Evolutionary conservation across 1,140 invertebrate genomes (phyloP), one percentile per base, ranked within the genome.

Genomic region (Archivesica marissinica): DNA sequence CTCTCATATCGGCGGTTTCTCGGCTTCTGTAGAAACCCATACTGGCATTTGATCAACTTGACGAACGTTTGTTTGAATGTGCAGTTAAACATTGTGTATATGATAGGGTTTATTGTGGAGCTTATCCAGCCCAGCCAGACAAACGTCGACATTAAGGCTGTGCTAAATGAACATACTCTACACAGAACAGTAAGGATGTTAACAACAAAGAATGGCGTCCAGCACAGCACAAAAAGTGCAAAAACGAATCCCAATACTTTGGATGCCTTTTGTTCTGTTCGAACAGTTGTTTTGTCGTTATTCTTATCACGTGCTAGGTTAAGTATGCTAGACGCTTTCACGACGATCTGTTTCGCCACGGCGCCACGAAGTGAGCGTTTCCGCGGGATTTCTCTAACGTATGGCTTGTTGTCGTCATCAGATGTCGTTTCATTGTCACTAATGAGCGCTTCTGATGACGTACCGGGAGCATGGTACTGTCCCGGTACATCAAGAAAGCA

Each of bases 251-350:
- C 89, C 20, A 92, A 80, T n/a, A 92, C 91, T 79, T 91, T 96
- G 2, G 98, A 97, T 66, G 98, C 98, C 94, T 98, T 98, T 93
- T 98, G 97, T 93, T 99, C 98, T 90, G 97, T 98, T 66, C 77
- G 59, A 17, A 89, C 88, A 38, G 72, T 20, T 13, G 83, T 78
- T 35, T 80, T 80, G 44, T 79, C 84, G 39, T 35, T 28, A 20
- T 54, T 74, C 33, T 30, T 39, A 41, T 78, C 86, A 17, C 70
- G 39, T n/a, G 72, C 6, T 25, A 86, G 35, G 9, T 86, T 78
- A 20, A 89, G 25, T 15, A 88, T 80, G 39, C 78, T 88, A 3
- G 88, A 87, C 4, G 88, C 88, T 76, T 86, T 85, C 0, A 86
- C 80, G 52, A 88, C 75, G 25, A 79, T 86, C 54, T 86, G 86